Percentiles rank a stretch among this genome's conserved stretches.
phyloP scores from a whole-genome alignment of 2,888 invertebrate genomes.

The Ferdinandea cuprea region DNA sequence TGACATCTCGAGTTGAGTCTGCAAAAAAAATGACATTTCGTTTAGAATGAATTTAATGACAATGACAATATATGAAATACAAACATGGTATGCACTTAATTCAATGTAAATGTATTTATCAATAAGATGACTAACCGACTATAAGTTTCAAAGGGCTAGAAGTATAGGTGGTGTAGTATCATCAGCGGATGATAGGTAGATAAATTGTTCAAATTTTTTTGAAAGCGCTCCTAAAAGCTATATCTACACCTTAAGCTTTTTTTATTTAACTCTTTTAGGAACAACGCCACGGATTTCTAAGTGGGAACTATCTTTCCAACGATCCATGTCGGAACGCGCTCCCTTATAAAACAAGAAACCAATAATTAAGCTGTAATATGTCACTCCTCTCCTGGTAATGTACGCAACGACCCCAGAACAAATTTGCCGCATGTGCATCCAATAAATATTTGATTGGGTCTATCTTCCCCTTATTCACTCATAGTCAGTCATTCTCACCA shows the following conservation, averaged over 20 bases:
- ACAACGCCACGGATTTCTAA: not conserved
- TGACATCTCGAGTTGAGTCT: conserved; percentile 79
- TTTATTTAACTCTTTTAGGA: no score
- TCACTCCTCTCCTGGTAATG: not conserved
- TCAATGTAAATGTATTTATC: no score
- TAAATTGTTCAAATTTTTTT: no score
- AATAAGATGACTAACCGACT: no score
- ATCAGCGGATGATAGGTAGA: no score
- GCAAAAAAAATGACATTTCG: conserved; percentile 1
- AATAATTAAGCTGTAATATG: conserved; percentile 29
- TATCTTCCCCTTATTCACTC: conserved; percentile 10
- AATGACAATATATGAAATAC: no score
- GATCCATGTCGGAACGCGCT: no score
- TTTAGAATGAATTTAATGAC: not conserved
- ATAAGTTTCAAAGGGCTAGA: no score
- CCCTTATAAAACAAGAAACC: not conserved
- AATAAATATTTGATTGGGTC: conserved; percentile 68
- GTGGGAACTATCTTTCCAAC: not conserved
- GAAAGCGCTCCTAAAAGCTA: no score
- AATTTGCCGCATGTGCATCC: conserved; percentile 62
- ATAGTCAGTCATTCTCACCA: not conserved
- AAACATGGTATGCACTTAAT: no score
- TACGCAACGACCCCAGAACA: conserved; percentile 13
- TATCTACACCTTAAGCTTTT: no score
- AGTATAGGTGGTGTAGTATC: no score